Percentiles rank a stretch among this genome's conserved stretches.
phyloP scores from a whole-genome alignment of 2,888 invertebrate species.

The Cephonodes hylas region DNA sequence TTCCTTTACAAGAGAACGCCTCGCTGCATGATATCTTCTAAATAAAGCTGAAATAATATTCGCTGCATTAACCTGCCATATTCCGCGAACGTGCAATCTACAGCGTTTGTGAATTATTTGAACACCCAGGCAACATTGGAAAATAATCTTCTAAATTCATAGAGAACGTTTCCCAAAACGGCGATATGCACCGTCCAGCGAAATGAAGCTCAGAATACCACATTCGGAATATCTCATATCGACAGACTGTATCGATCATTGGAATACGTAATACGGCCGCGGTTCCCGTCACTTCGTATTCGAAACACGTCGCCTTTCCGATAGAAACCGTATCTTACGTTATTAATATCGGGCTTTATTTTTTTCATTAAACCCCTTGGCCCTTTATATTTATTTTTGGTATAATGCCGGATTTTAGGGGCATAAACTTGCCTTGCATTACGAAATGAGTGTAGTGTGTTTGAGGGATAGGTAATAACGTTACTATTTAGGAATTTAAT shows the following conservation, averaged over 20 bases:
- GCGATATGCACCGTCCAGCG: neutral
- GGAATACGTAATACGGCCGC: conserved; percentile 38
- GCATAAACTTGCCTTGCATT: neutral
- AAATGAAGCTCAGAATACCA: neutral
- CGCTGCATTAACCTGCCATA: no score
- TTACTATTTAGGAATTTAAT: no score
- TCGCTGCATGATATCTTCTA: no score
- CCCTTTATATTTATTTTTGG: conserved; percentile 41
- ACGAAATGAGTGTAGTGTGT: no score
- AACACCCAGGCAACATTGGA: neutral
- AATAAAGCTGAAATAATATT: no score
- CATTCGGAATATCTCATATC: conserved; percentile 5
- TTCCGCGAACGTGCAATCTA: conserved; percentile 15
- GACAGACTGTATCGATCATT: conserved; percentile 17
- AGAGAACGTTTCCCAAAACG: neutral
- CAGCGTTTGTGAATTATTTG: conserved; percentile 11
- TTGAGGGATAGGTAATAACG: no score
- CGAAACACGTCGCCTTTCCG: conserved; percentile 55
- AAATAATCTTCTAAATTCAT: neutral
- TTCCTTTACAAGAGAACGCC: no score
- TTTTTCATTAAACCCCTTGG: conserved; percentile 61
- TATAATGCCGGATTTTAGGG: neutral
- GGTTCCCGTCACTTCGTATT: conserved; percentile 45
- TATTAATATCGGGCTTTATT: conserved; percentile 70
- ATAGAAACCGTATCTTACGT: conserved; percentile 73